phyloP scores from a whole-genome alignment of 2,888 invertebrate genomes.

The Parelbella ahira region DNA sequence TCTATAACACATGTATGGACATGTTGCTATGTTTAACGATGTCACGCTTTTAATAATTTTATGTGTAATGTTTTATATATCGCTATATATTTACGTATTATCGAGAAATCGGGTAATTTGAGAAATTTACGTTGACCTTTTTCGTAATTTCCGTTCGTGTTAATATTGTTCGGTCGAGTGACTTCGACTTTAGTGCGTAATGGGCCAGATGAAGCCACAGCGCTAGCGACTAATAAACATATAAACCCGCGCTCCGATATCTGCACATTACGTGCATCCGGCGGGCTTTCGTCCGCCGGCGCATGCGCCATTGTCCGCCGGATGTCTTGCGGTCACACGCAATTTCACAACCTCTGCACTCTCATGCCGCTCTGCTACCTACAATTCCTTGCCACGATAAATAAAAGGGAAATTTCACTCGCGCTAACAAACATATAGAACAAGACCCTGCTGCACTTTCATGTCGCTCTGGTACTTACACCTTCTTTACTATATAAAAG shows the following conservation, averaged over 20 bases:
- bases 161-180: conserved; percentile 22
- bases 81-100: conserved; percentile 3
- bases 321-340: conserved; percentile 79
- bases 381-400: conserved; percentile 23
- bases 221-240: conserved; percentile 35
- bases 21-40: no score
- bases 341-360: conserved; percentile 73
- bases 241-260: conserved; percentile 59
- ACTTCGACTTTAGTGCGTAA: conserved; percentile 15
- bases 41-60: no score
- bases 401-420: conserved; percentile 6
- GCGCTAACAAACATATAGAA: no score
- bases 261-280: conserved; percentile 72
- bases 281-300: conserved; percentile 57
- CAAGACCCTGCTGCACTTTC: no score
- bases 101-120: conserved; percentile 1
- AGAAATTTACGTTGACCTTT: conserved; percentile 12
- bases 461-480: no score
- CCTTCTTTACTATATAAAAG: no score
- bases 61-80: no score
- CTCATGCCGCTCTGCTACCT: conserved; percentile 54
- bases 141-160: conserved; percentile 21
- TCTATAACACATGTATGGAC: no score
- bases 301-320: conserved; percentile 67
- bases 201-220: conserved; percentile 30